phyloP scores from a whole-genome alignment of 2,113 vertebrate genomes.

The Hemiprocne comata region DNA sequence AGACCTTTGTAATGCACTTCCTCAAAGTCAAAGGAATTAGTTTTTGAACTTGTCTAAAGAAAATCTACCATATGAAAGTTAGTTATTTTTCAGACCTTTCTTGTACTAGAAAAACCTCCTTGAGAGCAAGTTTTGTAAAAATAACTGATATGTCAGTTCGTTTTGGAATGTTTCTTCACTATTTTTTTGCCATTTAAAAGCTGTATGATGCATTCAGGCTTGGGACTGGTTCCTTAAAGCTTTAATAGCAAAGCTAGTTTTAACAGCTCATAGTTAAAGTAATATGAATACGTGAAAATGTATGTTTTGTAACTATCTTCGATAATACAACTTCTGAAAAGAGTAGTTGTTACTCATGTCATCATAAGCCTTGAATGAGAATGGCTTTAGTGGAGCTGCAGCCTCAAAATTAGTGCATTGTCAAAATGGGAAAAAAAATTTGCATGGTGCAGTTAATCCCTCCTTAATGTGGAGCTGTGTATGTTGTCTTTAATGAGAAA shows the following conservation, averaged over 20 bases:
- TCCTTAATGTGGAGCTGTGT: not conserved
- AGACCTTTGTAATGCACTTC: accelerated
- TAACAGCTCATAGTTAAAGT: not conserved
- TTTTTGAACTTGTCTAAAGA: not conserved
- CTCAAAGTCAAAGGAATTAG: not conserved
- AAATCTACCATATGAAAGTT: accelerated
- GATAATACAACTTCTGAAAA: not conserved
- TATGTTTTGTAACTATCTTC: not conserved
- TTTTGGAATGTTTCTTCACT: not conserved
- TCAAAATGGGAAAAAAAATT: not conserved
- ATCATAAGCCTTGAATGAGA: not conserved
- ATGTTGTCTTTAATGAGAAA: not conserved
- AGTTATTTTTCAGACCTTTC: not conserved
- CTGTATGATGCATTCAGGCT: not conserved
- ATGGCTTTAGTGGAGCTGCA: not conserved
- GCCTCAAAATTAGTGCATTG: accelerated
- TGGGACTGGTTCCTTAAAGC: not conserved
- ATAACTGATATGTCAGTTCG: not conserved
- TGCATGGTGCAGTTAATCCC: not conserved
- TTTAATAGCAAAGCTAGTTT: not conserved
- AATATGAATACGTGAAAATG: not conserved
- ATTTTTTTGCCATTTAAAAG: not conserved
- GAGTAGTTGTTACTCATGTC: not conserved
- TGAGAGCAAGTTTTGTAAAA: not conserved
- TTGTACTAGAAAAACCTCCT: not conserved